Evolutionary conservation across 2,797 vertebrate genomes (phyloP).

Genomic region (Carapus acus): DNA sequence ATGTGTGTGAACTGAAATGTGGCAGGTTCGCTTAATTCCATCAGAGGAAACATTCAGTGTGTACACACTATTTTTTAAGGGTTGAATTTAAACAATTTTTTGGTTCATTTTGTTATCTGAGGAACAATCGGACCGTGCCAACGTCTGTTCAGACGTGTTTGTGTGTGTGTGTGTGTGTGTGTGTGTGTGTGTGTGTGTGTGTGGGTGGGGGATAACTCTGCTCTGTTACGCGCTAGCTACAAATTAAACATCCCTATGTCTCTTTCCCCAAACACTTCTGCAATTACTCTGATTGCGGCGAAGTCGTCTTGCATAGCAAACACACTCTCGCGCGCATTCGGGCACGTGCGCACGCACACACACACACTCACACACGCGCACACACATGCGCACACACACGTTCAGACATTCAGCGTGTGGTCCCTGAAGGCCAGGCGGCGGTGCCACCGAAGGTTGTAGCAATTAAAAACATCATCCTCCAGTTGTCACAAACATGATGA

Average conservation of each 20-base stretch:
- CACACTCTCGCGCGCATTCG: slow-evolving; percentile 9
- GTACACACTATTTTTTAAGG: too few species aligned
- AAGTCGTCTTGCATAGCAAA: slow-evolving; percentile 22
- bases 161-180: too few species aligned
- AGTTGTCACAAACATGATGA: slow-evolving; percentile 70
- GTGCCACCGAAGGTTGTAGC: slow-evolving; percentile 63
- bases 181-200: too few species aligned
- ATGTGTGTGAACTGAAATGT: slow-evolving; percentile 51
- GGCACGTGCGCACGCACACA: slow-evolving; percentile 24
- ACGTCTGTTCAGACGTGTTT: too few species aligned
- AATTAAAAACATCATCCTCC: slow-evolving; percentile 72
- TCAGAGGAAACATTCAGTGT: neutral
- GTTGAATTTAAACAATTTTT: too few species aligned
- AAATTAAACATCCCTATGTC: slow-evolving; percentile 49
- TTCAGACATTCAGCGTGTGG: slow-evolving; percentile 26
- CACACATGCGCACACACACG: slow-evolving; percentile 2
- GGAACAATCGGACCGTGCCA: too few species aligned
- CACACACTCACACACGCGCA: slow-evolving; percentile 21
- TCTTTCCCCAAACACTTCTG: slow-evolving; percentile 32
- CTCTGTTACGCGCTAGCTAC: slow-evolving; percentile 14
- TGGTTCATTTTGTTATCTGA: too few species aligned
- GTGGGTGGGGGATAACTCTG: slow-evolving; percentile 21
- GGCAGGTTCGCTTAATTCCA: slow-evolving; percentile 30
- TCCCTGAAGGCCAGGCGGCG: slow-evolving; percentile 57
- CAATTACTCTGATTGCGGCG: slow-evolving; percentile 55